Percentiles rank a stretch among this genome's conserved stretches.
Evolutionary conservation across 2,888 invertebrate genomes (phyloP).

Genomic region (Eubasilissa splendida): DNA sequence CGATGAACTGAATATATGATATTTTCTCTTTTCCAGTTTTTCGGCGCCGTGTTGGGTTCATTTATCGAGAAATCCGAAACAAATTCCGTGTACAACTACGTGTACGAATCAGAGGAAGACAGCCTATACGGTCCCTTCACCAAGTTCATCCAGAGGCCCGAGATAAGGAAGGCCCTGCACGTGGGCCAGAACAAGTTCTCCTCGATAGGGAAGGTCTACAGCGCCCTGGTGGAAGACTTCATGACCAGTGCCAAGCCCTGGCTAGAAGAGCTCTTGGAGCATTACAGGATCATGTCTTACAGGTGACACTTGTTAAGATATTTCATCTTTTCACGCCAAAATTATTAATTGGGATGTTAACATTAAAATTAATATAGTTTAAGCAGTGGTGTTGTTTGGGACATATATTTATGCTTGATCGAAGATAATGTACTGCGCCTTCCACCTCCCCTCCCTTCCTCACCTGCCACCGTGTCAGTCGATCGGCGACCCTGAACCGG

Average conservation of each 20-base stretch:
- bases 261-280: constrained; percentile 72
- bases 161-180: constrained; percentile 70
- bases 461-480: no score
- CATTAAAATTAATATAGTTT: no score
- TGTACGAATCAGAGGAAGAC: constrained; percentile 66
- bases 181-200: constrained; percentile 72
- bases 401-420: no score
- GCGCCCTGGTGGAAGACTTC: constrained; percentile 71
- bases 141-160: constrained; percentile 67
- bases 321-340: no score
- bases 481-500: no score
- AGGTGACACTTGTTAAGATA: constrained; percentile 64
- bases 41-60: constrained; percentile 69
- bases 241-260: constrained; percentile 74
- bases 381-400: no score
- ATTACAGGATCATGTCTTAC: constrained; percentile 75
- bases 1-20: no score
- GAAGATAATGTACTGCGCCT: no score
- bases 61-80: constrained; percentile 68
- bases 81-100: constrained; percentile 70
- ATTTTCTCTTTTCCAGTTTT: constrained; percentile 65
- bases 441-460: no score
- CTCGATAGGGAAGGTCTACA: constrained; percentile 70
- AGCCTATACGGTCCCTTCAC: constrained; percentile 66
- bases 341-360: no score